Percentiles rank a stretch among this genome's conserved stretches.
Evolutionary conservation across 2,888 invertebrate species (phyloP).

Genomic region (Ennomos erosarius): DNA sequence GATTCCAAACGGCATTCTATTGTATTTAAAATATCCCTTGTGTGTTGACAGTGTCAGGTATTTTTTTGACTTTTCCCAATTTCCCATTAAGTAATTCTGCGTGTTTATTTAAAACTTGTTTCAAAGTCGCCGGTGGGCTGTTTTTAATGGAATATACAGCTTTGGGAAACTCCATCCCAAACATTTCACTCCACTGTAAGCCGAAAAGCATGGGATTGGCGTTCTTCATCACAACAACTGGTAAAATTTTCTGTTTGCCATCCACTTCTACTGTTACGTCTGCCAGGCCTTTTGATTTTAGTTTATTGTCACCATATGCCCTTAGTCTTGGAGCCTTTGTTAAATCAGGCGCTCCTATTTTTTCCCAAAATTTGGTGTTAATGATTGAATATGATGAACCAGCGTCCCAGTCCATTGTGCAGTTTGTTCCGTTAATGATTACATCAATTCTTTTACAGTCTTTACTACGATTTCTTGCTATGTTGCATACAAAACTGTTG

Average conservation of each 20-base stretch:
- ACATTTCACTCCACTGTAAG: constrained; percentile 22
- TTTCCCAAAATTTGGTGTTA: no score
- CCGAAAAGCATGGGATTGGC: constrained; percentile 28
- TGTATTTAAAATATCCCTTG: constrained; percentile 4
- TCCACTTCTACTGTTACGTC: no score
- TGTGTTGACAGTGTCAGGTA: constrained; percentile 5
- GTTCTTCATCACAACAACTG: constrained; percentile 21
- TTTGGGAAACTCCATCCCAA: constrained; percentile 22
- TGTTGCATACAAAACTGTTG: no score
- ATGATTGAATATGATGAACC: not conserved
- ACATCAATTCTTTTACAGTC: no score
- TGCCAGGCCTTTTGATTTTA: no score
- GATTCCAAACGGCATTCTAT: constrained; percentile 4
- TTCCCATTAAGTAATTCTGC: constrained; percentile 18
- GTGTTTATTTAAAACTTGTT: constrained; percentile 13
- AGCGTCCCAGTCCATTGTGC: not conserved
- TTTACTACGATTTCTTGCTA: no score
- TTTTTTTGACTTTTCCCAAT: constrained; percentile 15
- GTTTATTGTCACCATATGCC: no score
- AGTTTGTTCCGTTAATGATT: no score
- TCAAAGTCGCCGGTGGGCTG: not conserved
- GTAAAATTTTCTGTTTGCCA: no score
- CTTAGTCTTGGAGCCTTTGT: no score
- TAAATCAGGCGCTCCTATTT: no score
- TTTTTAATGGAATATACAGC: no score